Evolutionary conservation across 2,113 vertebrate species (phyloP).

Genomic region (Protomyctophum bolini): DNA sequence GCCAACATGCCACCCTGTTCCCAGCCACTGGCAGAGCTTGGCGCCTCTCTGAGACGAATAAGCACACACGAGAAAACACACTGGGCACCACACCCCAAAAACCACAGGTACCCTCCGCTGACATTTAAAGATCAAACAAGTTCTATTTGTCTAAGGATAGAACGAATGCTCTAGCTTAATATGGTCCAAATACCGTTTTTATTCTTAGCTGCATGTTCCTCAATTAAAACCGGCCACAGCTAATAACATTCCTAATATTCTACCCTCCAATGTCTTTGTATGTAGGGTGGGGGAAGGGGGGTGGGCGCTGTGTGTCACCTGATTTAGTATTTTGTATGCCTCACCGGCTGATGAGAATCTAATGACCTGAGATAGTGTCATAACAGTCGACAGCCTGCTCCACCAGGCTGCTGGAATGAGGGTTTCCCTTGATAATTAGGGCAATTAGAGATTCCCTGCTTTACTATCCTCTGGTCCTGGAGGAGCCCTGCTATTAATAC

Average conservation of each 20-base stretch:
- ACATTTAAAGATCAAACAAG: neutral
- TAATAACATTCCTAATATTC: neutral
- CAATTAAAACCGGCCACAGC: neutral
- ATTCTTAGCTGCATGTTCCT: neutral
- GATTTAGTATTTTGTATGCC: conserved; percentile 7
- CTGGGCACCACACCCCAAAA: conserved; percentile 30
- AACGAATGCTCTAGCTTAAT: neutral
- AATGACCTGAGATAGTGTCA: conserved; percentile 35
- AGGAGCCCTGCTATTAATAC: conserved; percentile 62
- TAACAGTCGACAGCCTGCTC: conserved; percentile 35
- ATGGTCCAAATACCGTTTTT: neutral
- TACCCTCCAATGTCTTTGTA: neutral
- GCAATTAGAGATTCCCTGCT: conserved; percentile 71
- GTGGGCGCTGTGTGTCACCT: too few relatives aligned
- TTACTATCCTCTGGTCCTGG: conserved; percentile 45
- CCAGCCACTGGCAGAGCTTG: neutral
- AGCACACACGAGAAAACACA: conserved; percentile 34
- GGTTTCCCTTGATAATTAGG: conserved; percentile 70
- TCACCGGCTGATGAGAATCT: conserved; percentile 33
- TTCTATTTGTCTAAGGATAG: conserved; percentile 16
- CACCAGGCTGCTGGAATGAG: conserved; percentile 55
- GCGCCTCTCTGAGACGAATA: neutral
- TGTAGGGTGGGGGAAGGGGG: neutral
- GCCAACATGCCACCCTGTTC: conserved; percentile 30
- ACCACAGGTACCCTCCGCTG: neutral